These are phyloP conservation scores for Poecilia picta DNA, from an alignment of 2,797 vertebrate genomes.

Conservation along the genomic window DNA sequence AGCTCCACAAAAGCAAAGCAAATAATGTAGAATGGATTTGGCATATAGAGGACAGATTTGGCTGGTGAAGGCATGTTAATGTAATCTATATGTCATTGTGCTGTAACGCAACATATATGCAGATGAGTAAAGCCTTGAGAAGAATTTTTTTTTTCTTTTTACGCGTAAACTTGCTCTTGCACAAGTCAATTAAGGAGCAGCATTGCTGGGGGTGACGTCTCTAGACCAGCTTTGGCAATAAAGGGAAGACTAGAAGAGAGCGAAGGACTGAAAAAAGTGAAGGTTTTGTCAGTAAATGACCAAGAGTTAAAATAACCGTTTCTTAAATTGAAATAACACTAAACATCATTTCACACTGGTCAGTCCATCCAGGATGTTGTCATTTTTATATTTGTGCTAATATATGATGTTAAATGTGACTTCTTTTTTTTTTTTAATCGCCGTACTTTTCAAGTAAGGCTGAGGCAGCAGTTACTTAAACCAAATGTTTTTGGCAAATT, in stretches of 20 bases:
- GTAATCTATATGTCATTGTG: slow-evolving; percentile 74
- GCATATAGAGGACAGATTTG: slow-evolving; percentile 41
- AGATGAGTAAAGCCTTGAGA: slow-evolving; percentile 33
- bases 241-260: not conserved
- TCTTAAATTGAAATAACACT: too few relatives aligned
- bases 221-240: not conserved
- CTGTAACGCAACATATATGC: slow-evolving; percentile 60
- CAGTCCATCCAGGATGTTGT: too few relatives aligned
- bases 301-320: too few relatives aligned
- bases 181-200: not conserved
- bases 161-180: not conserved
- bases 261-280: not conserved
- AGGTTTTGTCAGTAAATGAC: not conserved
- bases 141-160: not conserved
- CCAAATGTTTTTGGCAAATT: too few relatives aligned
- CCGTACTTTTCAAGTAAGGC: too few relatives aligned
- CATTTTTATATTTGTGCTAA: too few relatives aligned
- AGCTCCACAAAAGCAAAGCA: slow-evolving; percentile 35
- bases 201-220: not conserved
- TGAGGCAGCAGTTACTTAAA: too few relatives aligned
- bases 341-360: too few relatives aligned
- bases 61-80: slow-evolving; percentile 58
- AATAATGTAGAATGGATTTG: slow-evolving; percentile 60
- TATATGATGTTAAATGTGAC: too few relatives aligned
- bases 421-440: too few relatives aligned